A percentile compares a stretch with the other conserved stretches of the same genome.
Conservation (phyloP, 2,113 vertebrate genomes). For the Sapajus apella region DNA sequence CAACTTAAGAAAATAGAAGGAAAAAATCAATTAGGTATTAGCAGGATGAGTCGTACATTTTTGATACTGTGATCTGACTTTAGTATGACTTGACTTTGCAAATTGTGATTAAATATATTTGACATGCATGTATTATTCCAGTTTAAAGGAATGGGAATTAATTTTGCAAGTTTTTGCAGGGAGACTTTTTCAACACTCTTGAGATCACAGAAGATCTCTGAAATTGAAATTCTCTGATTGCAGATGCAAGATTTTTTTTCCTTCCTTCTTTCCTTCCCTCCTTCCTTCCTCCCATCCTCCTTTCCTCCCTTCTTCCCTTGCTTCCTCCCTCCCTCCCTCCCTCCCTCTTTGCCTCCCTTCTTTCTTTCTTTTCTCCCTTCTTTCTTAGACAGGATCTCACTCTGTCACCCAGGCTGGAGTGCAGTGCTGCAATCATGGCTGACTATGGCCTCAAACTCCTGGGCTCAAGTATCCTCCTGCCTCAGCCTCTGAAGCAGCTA, state of each 20-base stretch:
- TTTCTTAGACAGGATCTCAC: too few species aligned
- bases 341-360: too few species aligned
- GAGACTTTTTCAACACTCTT: background rate
- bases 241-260: background rate
- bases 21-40: slow-evolving; percentile 2
- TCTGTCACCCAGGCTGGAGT: too few species aligned
- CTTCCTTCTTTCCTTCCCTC: background rate
- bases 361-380: too few species aligned
- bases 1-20: background rate
- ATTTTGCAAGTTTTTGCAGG: background rate
- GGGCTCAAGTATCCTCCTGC: too few species aligned
- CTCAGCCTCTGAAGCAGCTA: too few species aligned
- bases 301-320: too few species aligned
- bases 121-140: background rate
- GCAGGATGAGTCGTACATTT: background rate
- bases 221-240: background rate
- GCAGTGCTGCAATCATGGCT: too few species aligned
- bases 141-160: background rate
- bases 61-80: slow-evolving; percentile 6
- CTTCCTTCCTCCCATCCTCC: too few species aligned
- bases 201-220: background rate
- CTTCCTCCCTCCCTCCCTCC: too few species aligned
- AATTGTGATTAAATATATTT: background rate
- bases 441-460: too few species aligned
- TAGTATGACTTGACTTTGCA: slow-evolving; percentile 10